Conservation (phyloP, 2,113 vertebrate species). For the Callionymus lyra region DNA sequence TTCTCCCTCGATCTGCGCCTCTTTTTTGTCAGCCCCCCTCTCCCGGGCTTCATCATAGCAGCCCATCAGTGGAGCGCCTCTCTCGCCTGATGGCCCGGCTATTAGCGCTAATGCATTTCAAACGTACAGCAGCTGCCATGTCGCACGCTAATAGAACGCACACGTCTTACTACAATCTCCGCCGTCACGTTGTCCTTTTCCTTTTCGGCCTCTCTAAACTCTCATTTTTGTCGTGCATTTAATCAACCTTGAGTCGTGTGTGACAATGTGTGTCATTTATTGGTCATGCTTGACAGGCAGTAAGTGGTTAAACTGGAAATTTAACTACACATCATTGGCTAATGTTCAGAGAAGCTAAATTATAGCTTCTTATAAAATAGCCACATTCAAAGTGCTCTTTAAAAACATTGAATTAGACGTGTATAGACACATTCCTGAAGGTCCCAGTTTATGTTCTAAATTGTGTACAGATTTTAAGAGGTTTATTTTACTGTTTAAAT, state of each 20-base stretch:
- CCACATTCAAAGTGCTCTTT: too few relatives aligned
- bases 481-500: too few relatives aligned
- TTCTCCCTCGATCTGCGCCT: constrained; percentile 16
- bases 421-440: too few relatives aligned
- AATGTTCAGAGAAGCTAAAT: too few relatives aligned
- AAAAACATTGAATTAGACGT: too few relatives aligned
- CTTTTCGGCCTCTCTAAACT: constrained; percentile 30
- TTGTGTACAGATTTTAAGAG: too few relatives aligned
- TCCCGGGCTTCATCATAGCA: constrained; percentile 71
- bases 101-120: constrained; percentile 85
- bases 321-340: too few relatives aligned
- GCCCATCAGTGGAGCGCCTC: constrained; percentile 74
- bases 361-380: too few relatives aligned
- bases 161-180: constrained; percentile 50
- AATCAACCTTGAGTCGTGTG: constrained; percentile 8
- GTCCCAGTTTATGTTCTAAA: too few relatives aligned
- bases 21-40: constrained; percentile 46
- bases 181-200: constrained; percentile 43
- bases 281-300: too few relatives aligned
- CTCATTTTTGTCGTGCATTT: constrained; percentile 16
- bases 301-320: too few relatives aligned
- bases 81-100: constrained; percentile 78
- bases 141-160: constrained; percentile 69
- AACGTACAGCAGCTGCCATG: constrained; percentile 79
- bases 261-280: too few relatives aligned